Evolutionary conservation across 2,888 invertebrate genomes (phyloP), one percentile per base, ranked within the genome.

Genomic region (Escarpia spicata): DNA sequence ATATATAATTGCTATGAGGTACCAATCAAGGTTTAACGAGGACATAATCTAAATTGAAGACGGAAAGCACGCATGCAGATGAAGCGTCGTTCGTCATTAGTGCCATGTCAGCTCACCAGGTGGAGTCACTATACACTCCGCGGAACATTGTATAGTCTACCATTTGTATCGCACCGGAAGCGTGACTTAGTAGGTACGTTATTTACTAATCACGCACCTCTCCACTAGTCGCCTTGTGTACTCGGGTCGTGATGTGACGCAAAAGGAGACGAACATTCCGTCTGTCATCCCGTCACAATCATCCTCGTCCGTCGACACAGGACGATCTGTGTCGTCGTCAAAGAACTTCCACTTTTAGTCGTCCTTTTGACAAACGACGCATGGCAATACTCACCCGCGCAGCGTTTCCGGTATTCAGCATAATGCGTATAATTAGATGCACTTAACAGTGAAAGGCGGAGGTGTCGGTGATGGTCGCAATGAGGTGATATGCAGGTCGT

Each of bases 341-440:
- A 75, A 4, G 75, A n/a, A 75, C 75, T 75, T 75, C 75, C 75
- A 75, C 75, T 75, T n/a, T 75, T 26, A 6, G 75, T 26, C 75
- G 75, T n/a, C 26, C 75, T 15, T 75, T 75, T 75, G 75, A 75
- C 75, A 75, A 75, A 75, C 26, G 75, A 75, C 75, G 75, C 75
- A 75, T 75, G 75, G 6, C 26, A 75, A 75, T n/a, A 75, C 75
- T 75, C 75, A 75, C 75, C 19, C n/a, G 75, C 75, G 26, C n/a
- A 26, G 75, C 75, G 75, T 75, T 75, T 75, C 75, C 75, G 75
- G 75, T 75, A 75, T 15, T 75, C 75, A 75, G 75, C 75, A 75
- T 75, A 75, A 75, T 75, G 75, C 75, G n/a, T 75, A 75, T 75
- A 75, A 75, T 75, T 75, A 75, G 75, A 75, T 75, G 75, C 75